phyloP scores from a whole-genome alignment of 2,113 vertebrate genomes.

The Epinephelus cyanopodus region DNA sequence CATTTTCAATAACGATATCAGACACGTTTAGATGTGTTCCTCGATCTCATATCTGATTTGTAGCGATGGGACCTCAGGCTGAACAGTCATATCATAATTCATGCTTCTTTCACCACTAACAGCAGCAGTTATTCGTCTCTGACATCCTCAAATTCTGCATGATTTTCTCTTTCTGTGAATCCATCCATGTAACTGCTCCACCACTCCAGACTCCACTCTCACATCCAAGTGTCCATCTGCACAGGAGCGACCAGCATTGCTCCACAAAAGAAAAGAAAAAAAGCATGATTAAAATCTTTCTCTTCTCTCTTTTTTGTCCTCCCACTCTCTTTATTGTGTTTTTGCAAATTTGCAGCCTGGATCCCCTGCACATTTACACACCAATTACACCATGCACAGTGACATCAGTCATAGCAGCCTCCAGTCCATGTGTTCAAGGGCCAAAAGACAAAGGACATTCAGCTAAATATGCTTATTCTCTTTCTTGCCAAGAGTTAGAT shows the following conservation, averaged over 20 bases:
- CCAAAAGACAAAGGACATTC: no score
- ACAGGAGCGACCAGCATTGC: conserved; percentile 23
- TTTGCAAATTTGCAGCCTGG: conserved; percentile 9
- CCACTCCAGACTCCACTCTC: conserved; percentile 9
- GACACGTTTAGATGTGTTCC: conserved; percentile 42
- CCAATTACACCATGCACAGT: background rate
- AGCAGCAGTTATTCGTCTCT: conserved; percentile 20
- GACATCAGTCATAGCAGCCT: background rate
- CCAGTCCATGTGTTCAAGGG: no score
- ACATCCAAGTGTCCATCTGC: conserved; percentile 50
- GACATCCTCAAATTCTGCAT: conserved; percentile 20
- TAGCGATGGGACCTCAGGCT: conserved; percentile 21
- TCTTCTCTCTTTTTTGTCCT: background rate
- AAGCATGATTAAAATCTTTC: conserved; percentile 21
- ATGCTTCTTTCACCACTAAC: conserved; percentile 22
- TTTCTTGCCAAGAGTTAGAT: no score
- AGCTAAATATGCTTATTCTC: no score
- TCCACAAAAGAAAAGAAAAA: conserved; percentile 1
- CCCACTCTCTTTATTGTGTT: conserved; percentile 6
- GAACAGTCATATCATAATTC: conserved; percentile 40
- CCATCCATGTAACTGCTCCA: conserved; percentile 46
- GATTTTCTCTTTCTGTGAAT: conserved; percentile 46
- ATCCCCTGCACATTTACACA: conserved; percentile 14
- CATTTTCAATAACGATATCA: conserved; percentile 30
- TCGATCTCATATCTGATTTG: conserved; percentile 37